Evolutionary conservation across 2,113 vertebrate species (phyloP).

Genomic region (Amphiprion percula): DNA sequence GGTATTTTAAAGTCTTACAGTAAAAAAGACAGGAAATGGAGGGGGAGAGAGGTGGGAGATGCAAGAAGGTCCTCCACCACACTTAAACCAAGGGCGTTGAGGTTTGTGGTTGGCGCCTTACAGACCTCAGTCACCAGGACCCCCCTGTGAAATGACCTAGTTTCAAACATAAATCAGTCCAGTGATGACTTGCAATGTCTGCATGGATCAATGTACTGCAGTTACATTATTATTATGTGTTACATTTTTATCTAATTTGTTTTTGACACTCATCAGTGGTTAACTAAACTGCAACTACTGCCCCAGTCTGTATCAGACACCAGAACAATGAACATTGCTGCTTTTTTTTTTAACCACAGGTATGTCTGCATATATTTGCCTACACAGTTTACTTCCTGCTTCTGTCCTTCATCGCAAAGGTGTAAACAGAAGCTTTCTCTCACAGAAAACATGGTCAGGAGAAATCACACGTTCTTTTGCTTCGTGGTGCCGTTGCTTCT

Average conservation of each 20-base stretch:
- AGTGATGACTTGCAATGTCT: background rate
- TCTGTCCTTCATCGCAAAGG: slow-evolving; percentile 69
- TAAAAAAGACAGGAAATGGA: slow-evolving; percentile 16
- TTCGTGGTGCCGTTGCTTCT: slow-evolving; percentile 25
- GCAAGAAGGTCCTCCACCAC: background rate
- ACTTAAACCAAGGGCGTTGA: background rate
- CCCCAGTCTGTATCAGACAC: background rate
- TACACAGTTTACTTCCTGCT: slow-evolving; percentile 85
- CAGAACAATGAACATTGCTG: slow-evolving; percentile 2
- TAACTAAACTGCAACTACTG: background rate
- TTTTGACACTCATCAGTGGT: background rate
- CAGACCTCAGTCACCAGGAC: background rate
- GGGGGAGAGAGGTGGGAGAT: background rate
- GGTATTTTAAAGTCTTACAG: fast-evolving
- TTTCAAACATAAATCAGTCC: background rate
- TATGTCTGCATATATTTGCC: slow-evolving; percentile 59
- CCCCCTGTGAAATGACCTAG: background rate
- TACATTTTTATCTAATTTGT: background rate
- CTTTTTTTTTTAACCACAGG: slow-evolving; percentile 24
- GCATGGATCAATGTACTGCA: background rate
- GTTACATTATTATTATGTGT: background rate
- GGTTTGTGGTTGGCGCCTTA: slow-evolving; percentile 24
- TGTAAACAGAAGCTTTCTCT: slow-evolving; percentile 85
- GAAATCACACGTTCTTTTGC: slow-evolving; percentile 14
- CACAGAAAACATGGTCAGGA: slow-evolving; percentile 75